phyloP scores from a whole-genome alignment of 2,113 vertebrate species.

The Upupa epops region DNA sequence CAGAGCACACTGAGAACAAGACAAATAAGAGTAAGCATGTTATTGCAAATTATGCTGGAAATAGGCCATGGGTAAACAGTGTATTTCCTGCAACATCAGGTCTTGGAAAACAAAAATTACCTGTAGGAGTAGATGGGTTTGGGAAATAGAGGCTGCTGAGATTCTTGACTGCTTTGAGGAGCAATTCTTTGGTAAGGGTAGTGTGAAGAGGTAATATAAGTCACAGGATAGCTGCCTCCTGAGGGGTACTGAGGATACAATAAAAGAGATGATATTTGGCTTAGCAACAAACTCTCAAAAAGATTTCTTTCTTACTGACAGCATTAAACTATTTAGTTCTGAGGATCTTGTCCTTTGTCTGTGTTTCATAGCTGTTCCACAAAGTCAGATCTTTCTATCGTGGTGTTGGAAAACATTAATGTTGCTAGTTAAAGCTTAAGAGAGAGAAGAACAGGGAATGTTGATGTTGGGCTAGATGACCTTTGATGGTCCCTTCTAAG shows the following conservation, averaged over 20 bases:
- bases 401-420: neutral
- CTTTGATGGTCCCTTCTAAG: too few relatives aligned
- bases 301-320: neutral
- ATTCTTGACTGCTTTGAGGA: slow-evolving; percentile 76
- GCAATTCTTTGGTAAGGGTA: slow-evolving; percentile 84
- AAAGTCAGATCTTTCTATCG: neutral
- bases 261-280: neutral
- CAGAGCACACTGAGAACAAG: neutral
- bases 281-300: neutral
- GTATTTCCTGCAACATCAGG: slow-evolving; percentile 14
- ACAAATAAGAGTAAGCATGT: neutral
- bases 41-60: slow-evolving; percentile 7
- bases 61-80: neutral
- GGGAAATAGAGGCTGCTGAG: slow-evolving; percentile 84
- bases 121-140: slow-evolving; percentile 99
- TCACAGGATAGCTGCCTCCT: slow-evolving; percentile 75
- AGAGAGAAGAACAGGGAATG: neutral
- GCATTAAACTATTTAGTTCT: neutral
- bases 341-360: neutral
- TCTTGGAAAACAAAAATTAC: slow-evolving; percentile 69
- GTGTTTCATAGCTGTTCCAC: neutral
- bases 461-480: too few relatives aligned
- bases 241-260: slow-evolving; percentile 76
- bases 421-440: neutral
- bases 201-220: slow-evolving; percentile 76